Base-by-base conservation (phyloP, 1,140 invertebrate species). In the Aphidius gifuensis region DNA sequence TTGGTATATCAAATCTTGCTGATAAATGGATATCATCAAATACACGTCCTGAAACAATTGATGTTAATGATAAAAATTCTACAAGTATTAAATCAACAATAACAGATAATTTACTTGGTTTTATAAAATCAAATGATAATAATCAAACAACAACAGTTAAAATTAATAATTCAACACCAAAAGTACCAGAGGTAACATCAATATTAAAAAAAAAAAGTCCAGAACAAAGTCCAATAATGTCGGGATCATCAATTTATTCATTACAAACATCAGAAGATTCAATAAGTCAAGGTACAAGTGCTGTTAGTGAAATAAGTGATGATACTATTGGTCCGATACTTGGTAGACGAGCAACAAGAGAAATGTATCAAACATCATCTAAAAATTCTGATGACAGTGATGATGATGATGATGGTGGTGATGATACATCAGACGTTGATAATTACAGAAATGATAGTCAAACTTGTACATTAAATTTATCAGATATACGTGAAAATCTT, bases 401-500 rank as follows among this genome's bases (percentile, higher is more conserved):
- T 63, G 23, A 32, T 16, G 16, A 16, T 16, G 80, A 83, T 66
- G 82, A 84, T 16, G 16, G 16, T 51, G 83, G 84, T 63, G 23
- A 32, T 32, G 23, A 32, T 32, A 32, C 23, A 32, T 84, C 83
- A 3, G 83, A 84, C 69, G 74, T 82, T 42, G 84, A 85, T 62
- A 77, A 80, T 63, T 83, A 80, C 54, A 78, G 76, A 64, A 88
- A 81, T 65, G 86, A 85, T 58, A 88, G 87, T 70, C 85, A 87
- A 68, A 71, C 77, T n/a, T 83, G 85, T 43, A 84, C 83, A 43
- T 84, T 86, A 67, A 87, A 90, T 64, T 78, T 90, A 68, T 85
- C 85, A 2, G 89, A 90, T 67, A 85, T 91, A 61, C 83, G 88
- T 16, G 88, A 90, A 66, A 87, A 85, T 61, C 79, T 91, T 60